phyloP scores from a whole-genome alignment of 2,797 vertebrate species.

The Pempheris klunzingeri region DNA sequence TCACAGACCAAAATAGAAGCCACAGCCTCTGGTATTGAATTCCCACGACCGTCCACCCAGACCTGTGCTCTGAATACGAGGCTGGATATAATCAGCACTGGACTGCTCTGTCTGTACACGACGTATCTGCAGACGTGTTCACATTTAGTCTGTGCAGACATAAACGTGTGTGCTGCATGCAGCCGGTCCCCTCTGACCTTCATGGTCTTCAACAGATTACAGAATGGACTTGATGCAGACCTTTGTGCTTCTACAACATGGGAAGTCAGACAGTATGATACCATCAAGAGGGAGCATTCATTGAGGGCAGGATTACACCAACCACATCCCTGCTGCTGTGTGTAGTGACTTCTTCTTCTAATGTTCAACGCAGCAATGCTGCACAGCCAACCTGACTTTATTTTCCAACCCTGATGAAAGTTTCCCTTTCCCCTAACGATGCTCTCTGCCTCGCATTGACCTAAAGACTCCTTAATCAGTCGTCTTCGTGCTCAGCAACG shows the following conservation, averaged over 20 bases:
- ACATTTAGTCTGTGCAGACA: neutral
- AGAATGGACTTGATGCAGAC: no score
- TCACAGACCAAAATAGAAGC: no score
- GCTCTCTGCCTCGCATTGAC: neutral
- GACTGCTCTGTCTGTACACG: no score
- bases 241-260: rapidly evolving
- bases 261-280: neutral
- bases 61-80: no score
- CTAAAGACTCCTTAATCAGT: neutral
- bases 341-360: no score
- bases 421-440: no score
- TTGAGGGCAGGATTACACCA: neutral
- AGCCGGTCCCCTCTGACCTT: neutral
- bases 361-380: neutral
- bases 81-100: no score
- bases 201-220: neutral
- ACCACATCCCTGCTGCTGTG: no score
- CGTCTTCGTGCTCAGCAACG: neutral
- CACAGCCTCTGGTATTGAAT: neutral
- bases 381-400: neutral
- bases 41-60: no score
- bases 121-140: neutral
- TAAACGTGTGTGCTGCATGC: neutral
- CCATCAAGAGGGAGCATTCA: neutral
- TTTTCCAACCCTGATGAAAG: neutral